phyloP scores from a whole-genome alignment of 2,797 vertebrate species.

The Pseudopleuronectes americanus region DNA sequence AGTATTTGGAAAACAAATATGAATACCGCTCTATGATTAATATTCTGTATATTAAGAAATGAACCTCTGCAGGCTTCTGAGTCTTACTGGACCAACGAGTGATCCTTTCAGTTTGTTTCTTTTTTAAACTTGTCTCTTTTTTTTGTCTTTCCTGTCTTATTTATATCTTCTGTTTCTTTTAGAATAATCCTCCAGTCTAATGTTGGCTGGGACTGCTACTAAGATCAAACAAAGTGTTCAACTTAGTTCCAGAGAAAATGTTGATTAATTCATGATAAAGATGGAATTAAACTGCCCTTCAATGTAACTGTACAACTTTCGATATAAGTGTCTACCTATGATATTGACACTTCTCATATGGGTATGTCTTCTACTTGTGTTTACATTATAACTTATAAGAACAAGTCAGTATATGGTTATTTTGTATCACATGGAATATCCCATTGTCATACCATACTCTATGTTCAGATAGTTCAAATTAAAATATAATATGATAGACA shows the following conservation, averaged over 20 bases:
- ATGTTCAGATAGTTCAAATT: conserved; percentile 64
- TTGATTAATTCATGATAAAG: conserved; percentile 44
- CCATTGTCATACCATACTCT: conserved; percentile 58
- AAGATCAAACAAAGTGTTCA: conserved; percentile 60
- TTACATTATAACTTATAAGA: conserved; percentile 68
- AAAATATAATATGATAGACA: not conserved
- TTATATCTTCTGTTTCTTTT: conserved; percentile 82
- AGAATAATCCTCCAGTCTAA: conserved; percentile 70
- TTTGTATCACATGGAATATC: conserved; percentile 81
- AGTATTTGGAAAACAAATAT: conserved; percentile 77
- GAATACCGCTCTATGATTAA: conserved; percentile 69
- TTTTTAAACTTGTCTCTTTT: conserved; percentile 75
- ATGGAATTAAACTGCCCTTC: conserved; percentile 24
- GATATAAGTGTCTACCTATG: conserved; percentile 24
- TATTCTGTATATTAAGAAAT: conserved; percentile 71
- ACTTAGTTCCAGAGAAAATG: conserved; percentile 39
- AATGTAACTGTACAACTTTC: conserved; percentile 33
- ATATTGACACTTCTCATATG: conserved; percentile 14
- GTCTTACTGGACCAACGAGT: conserved; percentile 68
- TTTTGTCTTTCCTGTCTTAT: conserved; percentile 84
- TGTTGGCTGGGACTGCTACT: conserved; percentile 61
- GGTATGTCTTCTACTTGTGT: conserved; percentile 78
- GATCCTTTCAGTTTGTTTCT: conserved; percentile 72
- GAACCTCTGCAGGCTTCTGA: conserved; percentile 67
- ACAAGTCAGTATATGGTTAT: conserved; percentile 77